Evolutionary conservation across 2,888 invertebrate species (phyloP), one percentile per base, ranked within the genome.

Genomic region (Noctua pronuba): DNA sequence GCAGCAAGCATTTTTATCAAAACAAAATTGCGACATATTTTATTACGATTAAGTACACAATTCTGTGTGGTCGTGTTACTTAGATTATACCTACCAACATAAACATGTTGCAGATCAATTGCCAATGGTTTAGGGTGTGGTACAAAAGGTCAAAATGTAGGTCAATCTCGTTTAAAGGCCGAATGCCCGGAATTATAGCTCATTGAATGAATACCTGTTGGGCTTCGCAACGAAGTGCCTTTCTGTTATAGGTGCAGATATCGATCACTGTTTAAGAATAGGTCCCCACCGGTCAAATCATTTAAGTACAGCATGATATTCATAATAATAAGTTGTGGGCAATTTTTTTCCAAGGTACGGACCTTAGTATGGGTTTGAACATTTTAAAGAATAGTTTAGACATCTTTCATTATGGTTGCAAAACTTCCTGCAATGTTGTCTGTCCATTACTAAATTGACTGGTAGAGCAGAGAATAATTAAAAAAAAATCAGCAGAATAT

Each of bases 101-200:
- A 84, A 75, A 85, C 78, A 81, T 81, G 70, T 80, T 79, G 74
- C 71, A 75, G 60, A 74, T 79, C 71, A 64, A 77, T 79, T 67
- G 68, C 38, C 41, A 66, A 81, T 68, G 85, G 79, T 82, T 88
- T 84, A 88, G 87, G 92, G 93, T 89, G 92, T 87, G 91, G 92
- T 90, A 79, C 66, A 83, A 92, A 92, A 92, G 93, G 93, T 92
- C 90, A 91, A 76, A 91, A 93, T 91, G 90, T 92, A 85, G 92
- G 91, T 88, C 91, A 90, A 88, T 90, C 88, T 84, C 77, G 80
- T 84, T 76, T 84, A 92, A 92, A 93, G 92, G 93, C 90, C 90
- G 87, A 84, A 84, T 88, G 79, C 75, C 75, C 82, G 66, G 82
- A 86, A 89, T 87, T 90, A 88, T 83, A 67, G 73, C 76, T 88